Evolutionary conservation across 1,140 invertebrate species (phyloP).

Genomic region (Lordiphosa mommai): DNA sequence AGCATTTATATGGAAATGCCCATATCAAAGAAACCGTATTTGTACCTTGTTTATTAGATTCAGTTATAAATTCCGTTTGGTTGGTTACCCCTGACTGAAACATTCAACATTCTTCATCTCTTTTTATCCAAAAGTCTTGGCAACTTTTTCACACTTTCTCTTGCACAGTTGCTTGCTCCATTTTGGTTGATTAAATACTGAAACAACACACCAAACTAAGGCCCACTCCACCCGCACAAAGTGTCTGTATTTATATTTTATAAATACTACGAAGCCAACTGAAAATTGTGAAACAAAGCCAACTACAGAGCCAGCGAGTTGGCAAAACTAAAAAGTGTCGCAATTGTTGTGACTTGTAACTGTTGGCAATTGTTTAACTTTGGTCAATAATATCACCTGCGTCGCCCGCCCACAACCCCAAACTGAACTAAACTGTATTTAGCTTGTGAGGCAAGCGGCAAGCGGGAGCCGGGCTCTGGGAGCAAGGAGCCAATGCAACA

Average conservation of each 20-base stretch:
- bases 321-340: constrained; percentile 58
- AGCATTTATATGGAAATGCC: too few relatives aligned
- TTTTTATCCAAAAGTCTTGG: too few relatives aligned
- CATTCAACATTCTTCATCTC: too few relatives aligned
- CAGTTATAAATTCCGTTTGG: too few relatives aligned
- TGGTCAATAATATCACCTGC: constrained; percentile 69
- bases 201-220: not conserved
- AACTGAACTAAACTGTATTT: constrained; percentile 58
- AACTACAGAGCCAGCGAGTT: constrained; percentile 7
- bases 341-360: constrained; percentile 60
- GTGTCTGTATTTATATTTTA: constrained; percentile 7
- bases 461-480: not conserved
- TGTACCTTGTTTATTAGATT: too few relatives aligned
- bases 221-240: constrained; percentile 1
- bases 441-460: constrained; percentile 17
- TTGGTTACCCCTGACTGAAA: too few relatives aligned
- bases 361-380: constrained; percentile 67
- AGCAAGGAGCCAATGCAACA: constrained; percentile 35
- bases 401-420: constrained; percentile 28
- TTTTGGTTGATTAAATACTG: constrained; percentile 17
- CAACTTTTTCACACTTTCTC: too few relatives aligned
- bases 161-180: too few relatives aligned
- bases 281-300: constrained; percentile 4
- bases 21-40: too few relatives aligned
- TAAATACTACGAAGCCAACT: constrained; percentile 1